phyloP scores from a whole-genome alignment of 1,140 invertebrate species.

The Glomeris maerens region DNA sequence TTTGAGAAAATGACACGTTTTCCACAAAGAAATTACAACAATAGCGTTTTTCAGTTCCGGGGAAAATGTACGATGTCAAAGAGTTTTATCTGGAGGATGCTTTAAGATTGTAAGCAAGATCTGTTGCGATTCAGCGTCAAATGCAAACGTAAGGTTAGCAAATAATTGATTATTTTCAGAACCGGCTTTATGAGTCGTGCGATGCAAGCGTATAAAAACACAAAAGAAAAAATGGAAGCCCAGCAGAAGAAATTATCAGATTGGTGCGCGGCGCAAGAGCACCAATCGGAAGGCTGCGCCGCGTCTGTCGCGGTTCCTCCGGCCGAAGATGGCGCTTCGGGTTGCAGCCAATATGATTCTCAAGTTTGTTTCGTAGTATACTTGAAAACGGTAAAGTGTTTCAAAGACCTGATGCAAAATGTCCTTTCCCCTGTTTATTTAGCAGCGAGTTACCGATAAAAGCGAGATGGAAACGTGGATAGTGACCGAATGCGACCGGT shows the following conservation, averaged over 20 bases:
- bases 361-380: not conserved
- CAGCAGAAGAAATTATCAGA: conserved; percentile 34
- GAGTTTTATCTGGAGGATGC: conserved; percentile 70
- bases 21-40: no score
- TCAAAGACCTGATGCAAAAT: no score
- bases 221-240: conserved; percentile 34
- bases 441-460: conserved; percentile 30
- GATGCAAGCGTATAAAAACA: conserved; percentile 40
- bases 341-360: conserved; percentile 20
- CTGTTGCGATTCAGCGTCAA: not conserved
- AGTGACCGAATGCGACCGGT: conserved; percentile 42
- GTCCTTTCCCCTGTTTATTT: no score
- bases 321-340: conserved; percentile 37
- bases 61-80: conserved; percentile 59
- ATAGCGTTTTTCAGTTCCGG: conserved; percentile 48
- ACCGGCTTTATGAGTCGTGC: conserved; percentile 52
- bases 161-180: conserved; percentile 23
- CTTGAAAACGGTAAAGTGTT: conserved; percentile 5
- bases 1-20: no score
- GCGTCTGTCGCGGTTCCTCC: no score
- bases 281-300: no score
- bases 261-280: conserved; percentile 30
- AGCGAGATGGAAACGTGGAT: conserved; percentile 40
- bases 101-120: conserved; percentile 31
- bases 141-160: not conserved